Percentiles rank a stretch among this genome's conserved stretches.
Evolutionary conservation across 2,113 vertebrate genomes (phyloP).

Genomic region (Sinocyclocheilus anophthalmus): DNA sequence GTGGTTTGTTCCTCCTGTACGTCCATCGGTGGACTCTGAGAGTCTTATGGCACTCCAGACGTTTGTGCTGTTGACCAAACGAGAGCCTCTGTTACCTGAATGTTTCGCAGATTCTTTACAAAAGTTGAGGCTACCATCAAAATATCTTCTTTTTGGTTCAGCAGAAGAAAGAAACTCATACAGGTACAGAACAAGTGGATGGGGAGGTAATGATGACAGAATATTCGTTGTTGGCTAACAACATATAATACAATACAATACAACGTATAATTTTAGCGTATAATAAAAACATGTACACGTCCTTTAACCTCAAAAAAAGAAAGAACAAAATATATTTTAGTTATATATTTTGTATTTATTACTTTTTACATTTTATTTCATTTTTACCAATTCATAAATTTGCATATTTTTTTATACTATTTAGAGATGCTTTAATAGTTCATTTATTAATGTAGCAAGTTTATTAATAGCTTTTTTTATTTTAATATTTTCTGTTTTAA

Average conservation of each 20-base stretch:
- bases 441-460: no score
- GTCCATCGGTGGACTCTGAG: not conserved
- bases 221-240: no score
- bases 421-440: not conserved
- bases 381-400: no score
- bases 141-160: not conserved
- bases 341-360: not conserved
- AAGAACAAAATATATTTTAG: not conserved
- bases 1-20: not conserved
- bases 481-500: not conserved
- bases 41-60: not conserved
- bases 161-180: not conserved
- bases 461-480: not conserved
- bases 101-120: slow-evolving; percentile 87
- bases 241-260: no score
- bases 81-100: slow-evolving; percentile 83
- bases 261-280: no score
- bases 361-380: no score
- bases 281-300: not conserved
- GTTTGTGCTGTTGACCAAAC: not conserved
- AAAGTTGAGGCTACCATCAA: not conserved
- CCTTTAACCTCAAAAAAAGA: not conserved
- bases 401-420: not conserved
- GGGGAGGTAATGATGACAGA: no score
- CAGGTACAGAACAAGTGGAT: not conserved